phyloP scores from a whole-genome alignment of 92 coral and sea anemone species.

The Palythoa caribaeorum region DNA sequence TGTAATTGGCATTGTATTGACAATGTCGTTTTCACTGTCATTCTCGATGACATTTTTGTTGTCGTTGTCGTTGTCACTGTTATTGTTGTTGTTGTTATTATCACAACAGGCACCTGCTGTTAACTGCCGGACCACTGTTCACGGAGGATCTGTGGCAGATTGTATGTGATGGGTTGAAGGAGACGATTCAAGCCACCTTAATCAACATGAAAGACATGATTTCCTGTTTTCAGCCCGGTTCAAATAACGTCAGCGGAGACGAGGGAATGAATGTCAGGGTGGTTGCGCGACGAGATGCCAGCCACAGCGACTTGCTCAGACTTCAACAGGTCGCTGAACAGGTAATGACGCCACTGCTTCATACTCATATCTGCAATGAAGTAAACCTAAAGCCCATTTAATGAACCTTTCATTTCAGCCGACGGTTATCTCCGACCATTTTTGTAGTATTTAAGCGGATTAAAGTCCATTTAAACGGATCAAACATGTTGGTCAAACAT shows the following conservation, averaged over 20 bases:
- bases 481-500: no score
- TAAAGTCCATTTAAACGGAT: no score
- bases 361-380: neutral
- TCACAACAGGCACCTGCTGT: constrained; percentile 79
- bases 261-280: constrained; percentile 96
- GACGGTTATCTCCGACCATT: no score
- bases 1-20: no score
- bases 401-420: no score
- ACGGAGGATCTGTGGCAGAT: constrained; percentile 99
- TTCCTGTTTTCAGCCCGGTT: constrained; percentile 97
- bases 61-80: neutral
- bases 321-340: constrained; percentile 98
- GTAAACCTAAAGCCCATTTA: no score
- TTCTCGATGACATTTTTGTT: neutral
- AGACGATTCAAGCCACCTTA: constrained; percentile 92
- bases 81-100: neutral
- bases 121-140: constrained; percentile 96
- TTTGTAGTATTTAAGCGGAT: no score
- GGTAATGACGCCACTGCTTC: constrained; percentile 53
- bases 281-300: constrained; percentile 93
- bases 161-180: constrained; percentile 93
- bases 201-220: constrained; percentile 90
- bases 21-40: neutral
- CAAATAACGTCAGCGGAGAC: constrained; percentile 92
- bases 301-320: constrained; percentile 83